Evolutionary conservation across 2,113 vertebrate species (phyloP), one percentile per base, ranked within the genome.

Genomic region (Larimichthys polyactis): DNA sequence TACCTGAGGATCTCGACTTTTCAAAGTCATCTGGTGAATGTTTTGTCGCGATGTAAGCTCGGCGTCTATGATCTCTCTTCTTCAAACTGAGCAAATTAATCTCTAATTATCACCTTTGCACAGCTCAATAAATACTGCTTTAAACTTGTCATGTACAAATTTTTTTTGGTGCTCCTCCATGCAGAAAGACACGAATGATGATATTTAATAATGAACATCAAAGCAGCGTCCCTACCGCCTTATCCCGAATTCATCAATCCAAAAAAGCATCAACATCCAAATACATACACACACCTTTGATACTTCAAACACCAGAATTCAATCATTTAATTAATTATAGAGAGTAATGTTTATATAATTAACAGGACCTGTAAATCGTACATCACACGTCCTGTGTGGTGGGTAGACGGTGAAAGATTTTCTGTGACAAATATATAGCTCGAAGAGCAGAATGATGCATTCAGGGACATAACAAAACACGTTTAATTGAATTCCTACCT

Each of bases 401-500:
- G 20, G 24, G 11, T 22, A n/a, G 27, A 49, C 0, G 16, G 3
- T 20, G 12, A n/a, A 32, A 48, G 10, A 8, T 77, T 60, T 51
- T 54, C 15, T 2, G 2, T 46, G 24, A 62, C 19, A 10, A 63
- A n/a, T 11, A 60, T 48, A 16, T n/a, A 36, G 15, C 55, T 32
- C 29, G 14, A 46, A 71, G 16, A 64, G 4, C 58, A 49, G 51
- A 17, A 36, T 14, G 4, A 15, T 3, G 40, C 11, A 58, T 36
- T 11, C 19, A 22, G 15, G 36, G 58, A 48, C 4, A 24, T 3
- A 46, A n/a, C 5, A 10, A 59, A 64, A 62, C 2, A 0, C 11
- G 20, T 22, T 32, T 9, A 24, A 46, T 46, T 51, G 6, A 27
- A 17, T 4, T 36, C 94, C 95, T 95, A 99, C 98, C 98, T 99